Evolutionary conservation across 2,113 vertebrate species (phyloP).

Genomic region (Marmota monax): DNA sequence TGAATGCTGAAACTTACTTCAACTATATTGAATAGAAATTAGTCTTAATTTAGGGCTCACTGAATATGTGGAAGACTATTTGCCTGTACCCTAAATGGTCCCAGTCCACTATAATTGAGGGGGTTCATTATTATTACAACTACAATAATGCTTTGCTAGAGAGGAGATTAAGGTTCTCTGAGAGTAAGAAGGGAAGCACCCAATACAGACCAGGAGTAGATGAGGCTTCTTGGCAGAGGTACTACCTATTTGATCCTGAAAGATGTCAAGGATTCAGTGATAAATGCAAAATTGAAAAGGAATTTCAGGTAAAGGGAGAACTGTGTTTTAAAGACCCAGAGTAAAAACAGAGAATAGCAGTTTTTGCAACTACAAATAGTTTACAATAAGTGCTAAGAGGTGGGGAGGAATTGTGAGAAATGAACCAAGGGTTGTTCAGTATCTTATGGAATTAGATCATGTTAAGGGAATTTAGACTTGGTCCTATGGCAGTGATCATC

Average conservation of each 20-base stretch:
- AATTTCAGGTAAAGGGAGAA: conserved; percentile 27
- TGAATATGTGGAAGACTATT: conserved; percentile 31
- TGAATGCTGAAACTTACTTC: background rate
- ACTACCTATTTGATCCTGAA: conserved; percentile 12
- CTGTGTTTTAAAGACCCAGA: conserved; percentile 36
- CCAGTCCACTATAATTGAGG: background rate
- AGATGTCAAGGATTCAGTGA: conserved; percentile 42
- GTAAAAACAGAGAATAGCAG: background rate
- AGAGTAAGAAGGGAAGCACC: background rate
- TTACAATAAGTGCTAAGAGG: conserved; percentile 36
- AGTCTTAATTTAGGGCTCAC: conserved; percentile 29
- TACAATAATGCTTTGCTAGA: conserved; percentile 49
- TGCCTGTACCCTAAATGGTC: background rate
- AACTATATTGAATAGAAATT: conserved; percentile 54
- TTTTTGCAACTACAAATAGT: conserved; percentile 40
- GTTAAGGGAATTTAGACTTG: conserved; percentile 37
- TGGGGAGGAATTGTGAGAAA: conserved; percentile 12
- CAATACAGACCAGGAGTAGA: conserved; percentile 8
- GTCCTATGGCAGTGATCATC: background rate
- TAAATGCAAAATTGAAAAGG: conserved; percentile 22
- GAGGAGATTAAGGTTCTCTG: conserved; percentile 9
- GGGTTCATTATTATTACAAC: conserved; percentile 7
- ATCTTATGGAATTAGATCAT: background rate
- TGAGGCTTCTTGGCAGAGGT: conserved; percentile 18
- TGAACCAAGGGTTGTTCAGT: conserved; percentile 24